Percentiles rank a stretch among this genome's conserved stretches.
Evolutionary conservation across 1,140 invertebrate genomes (phyloP).

Genomic region (Caerostris darwini): DNA sequence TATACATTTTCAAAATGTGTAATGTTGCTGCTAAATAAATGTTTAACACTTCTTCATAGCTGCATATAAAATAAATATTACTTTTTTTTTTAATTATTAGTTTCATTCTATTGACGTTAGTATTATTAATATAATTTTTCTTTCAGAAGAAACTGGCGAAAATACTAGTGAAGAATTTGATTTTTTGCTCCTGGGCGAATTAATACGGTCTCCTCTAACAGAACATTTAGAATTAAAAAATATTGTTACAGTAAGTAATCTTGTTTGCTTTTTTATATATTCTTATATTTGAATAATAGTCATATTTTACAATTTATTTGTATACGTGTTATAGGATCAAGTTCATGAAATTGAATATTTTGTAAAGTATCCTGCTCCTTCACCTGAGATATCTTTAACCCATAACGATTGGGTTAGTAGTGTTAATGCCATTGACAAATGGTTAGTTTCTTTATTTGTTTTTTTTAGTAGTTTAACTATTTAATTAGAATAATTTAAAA

Average conservation of each 20-base stretch:
- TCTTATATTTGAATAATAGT: background rate
- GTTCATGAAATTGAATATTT: constrained; percentile 93
- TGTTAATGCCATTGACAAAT: constrained; percentile 88
- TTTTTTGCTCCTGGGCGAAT: constrained; percentile 71
- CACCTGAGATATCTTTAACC: constrained; percentile 93
- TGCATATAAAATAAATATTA: no score
- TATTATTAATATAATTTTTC: no score
- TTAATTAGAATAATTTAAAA: no score
- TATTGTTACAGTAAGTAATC: constrained; percentile 12
- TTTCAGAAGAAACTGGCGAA: no score
- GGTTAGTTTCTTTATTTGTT: constrained; percentile 83
- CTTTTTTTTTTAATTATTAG: no score
- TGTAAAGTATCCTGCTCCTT: constrained; percentile 91
- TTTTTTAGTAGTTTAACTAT: background rate
- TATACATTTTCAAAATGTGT: no score
- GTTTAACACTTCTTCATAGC: no score
- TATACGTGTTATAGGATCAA: constrained; percentile 80
- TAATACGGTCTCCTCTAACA: constrained; percentile 35
- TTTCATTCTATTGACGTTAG: no score
- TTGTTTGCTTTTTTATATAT: background rate
- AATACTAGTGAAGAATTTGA: constrained; percentile 67
- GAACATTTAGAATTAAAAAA: constrained; percentile 63
- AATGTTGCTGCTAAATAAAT: no score
- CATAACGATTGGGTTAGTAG: constrained; percentile 98
- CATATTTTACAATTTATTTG: background rate